Conservation (phyloP, 2,888 invertebrate species). For the Imbricaverruca yamaguchii region DNA sequence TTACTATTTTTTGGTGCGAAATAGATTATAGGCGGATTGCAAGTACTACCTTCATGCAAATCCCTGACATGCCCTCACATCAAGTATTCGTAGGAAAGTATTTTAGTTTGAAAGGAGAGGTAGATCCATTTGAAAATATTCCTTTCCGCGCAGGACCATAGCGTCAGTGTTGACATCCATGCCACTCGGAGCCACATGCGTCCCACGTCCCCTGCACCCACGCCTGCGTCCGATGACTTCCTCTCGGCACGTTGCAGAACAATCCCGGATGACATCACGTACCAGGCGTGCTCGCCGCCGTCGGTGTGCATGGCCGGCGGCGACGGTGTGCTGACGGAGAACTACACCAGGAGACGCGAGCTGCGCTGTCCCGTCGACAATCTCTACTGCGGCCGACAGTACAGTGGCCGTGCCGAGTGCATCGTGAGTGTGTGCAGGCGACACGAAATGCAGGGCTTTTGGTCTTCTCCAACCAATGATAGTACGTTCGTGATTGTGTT, state of each 20-base stretch:
- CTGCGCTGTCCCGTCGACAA: not conserved
- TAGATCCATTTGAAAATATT: not conserved
- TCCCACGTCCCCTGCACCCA: no score
- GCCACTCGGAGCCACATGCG: no score
- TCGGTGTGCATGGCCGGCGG: not conserved
- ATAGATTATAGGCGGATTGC: no score
- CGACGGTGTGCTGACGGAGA: not conserved
- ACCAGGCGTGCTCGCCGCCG: not conserved
- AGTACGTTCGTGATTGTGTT: no score
- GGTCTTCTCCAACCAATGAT: no score
- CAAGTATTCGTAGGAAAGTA: not conserved
- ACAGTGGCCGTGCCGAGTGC: not conserved
- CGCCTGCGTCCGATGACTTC: no score
- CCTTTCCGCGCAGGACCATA: not conserved
- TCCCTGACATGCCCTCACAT: not conserved
- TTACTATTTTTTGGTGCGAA: no score
- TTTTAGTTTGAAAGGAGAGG: not conserved
- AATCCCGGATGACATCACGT: not conserved
- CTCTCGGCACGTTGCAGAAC: not conserved
- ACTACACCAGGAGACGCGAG: slow-evolving; percentile 4
- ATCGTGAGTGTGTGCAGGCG: not conserved
- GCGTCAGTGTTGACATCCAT: not conserved
- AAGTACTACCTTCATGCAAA: no score
- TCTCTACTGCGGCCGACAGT: not conserved
- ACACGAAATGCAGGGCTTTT: no score